Percentiles rank a stretch among this genome's conserved stretches.
Evolutionary conservation across 1,140 invertebrate genomes (phyloP).

Genomic region (Bactericera cockerelli): DNA sequence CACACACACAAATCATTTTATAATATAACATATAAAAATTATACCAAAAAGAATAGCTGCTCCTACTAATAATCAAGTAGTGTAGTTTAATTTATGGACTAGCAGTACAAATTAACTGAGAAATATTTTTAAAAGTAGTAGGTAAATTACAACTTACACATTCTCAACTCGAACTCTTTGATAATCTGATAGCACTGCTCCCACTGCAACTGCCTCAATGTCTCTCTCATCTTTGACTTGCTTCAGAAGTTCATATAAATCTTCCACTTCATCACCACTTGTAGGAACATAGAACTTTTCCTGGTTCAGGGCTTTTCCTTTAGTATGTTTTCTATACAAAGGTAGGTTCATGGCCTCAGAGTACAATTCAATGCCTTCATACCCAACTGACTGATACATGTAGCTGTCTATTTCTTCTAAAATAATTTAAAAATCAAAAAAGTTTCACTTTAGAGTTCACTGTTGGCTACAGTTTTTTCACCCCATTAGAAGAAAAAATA

Average conservation of each 20-base stretch:
- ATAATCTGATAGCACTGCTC: constrained; percentile 95
- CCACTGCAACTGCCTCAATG: constrained; percentile 85
- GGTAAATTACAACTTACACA: too few species aligned
- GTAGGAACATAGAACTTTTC: constrained; percentile 71
- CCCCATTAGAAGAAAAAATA: too few species aligned
- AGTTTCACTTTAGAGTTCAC: background rate
- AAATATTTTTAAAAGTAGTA: too few species aligned
- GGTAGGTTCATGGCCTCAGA: constrained; percentile 88
- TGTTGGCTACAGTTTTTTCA: constrained; percentile 59
- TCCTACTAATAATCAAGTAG: too few species aligned
- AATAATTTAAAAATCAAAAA: constrained; percentile 22
- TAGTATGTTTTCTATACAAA: constrained; percentile 53
- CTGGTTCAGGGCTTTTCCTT: constrained; percentile 59
- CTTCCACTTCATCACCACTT: constrained; percentile 96
- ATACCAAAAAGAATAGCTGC: too few species aligned
- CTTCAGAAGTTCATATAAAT: constrained; percentile 72
- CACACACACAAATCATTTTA: too few species aligned
- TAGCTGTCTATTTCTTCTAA: constrained; percentile 93
- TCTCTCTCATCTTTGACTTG: constrained; percentile 67
- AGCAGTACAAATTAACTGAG: too few species aligned
- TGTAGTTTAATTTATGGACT: too few species aligned
- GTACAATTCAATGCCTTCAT: constrained; percentile 81
- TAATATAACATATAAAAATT: too few species aligned
- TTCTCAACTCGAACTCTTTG: constrained; percentile 94
- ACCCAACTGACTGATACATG: constrained; percentile 99